Evolutionary conservation across 2,888 invertebrate genomes (phyloP), one percentile per base, ranked within the genome.

Genomic region (Embidobia sp.): DNA sequence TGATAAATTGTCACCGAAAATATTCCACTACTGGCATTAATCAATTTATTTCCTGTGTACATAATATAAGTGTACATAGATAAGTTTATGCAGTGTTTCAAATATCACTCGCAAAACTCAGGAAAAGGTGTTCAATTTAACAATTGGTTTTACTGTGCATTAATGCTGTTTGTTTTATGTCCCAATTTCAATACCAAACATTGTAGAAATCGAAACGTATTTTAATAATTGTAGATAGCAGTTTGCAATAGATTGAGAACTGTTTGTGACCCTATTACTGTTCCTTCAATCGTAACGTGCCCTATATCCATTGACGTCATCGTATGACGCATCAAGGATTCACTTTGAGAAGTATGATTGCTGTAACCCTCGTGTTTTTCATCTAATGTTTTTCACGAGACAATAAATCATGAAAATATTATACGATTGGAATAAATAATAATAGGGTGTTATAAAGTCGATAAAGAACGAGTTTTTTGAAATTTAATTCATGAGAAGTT

Each of bases 281-380:
- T 37, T 49, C 46, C 73, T 73, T 64, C 29, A 27, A 42, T 66
- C 27, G 29, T 27, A 46, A 35, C 18, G 19, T 74, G 66, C 53
- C 74, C 66, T 48, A 74, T 5, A 61, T 74, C 33, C 66, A 61
- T 61, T 66, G 51, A 61, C 74, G 74, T 74, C 74, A 74, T 37
- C 26, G 27, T 37, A 11, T 67, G 64, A 74, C 67, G 67, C 61
- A 74, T 53, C 61, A 26, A 61, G 46, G 48, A 74, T 67, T 66
- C 66, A 73, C 51, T 73, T 66, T 48, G 51, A 61, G 33, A 57
- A 15, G 51, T 46, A 59, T 22, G 42, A 66, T 66, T 74, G 26
- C 18, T 13, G 3, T 33, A 74, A 49, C 59, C 66, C 57, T 74
- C 44, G 53, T 33, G 35, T 18, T 48, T 72, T 55, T 33, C 55